Conservation (phyloP, 2,797 vertebrate genomes). For the Lepus townsendii region DNA sequence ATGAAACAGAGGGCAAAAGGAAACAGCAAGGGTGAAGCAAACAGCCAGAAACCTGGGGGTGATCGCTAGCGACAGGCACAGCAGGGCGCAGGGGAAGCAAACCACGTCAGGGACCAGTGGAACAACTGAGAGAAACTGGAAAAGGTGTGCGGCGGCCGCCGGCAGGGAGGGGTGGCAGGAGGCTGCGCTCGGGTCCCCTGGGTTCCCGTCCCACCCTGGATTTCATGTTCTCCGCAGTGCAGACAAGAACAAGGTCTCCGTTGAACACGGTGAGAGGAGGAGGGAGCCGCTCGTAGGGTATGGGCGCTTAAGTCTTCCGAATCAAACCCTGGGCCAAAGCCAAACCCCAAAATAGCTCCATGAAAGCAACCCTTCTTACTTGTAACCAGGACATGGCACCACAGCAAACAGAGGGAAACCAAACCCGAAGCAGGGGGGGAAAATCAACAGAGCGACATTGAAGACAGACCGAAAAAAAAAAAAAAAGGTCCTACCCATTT, state of each 20-base stretch:
- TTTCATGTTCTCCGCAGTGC: conserved; percentile 42
- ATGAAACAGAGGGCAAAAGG: not conserved
- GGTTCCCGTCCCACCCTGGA: not conserved
- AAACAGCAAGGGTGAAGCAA: not conserved
- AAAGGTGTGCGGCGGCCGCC: not conserved
- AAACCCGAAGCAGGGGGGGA: conserved; percentile 36
- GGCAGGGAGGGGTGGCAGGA: not conserved
- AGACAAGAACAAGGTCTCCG: conserved; percentile 63
- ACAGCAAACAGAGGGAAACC: conserved; percentile 74
- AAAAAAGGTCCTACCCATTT: conserved; percentile 43
- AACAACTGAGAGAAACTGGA: not conserved
- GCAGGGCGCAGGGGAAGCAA: not conserved
- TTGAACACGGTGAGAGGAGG: conserved; percentile 19
- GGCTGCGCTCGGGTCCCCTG: not conserved
- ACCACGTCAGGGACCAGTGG: not conserved
- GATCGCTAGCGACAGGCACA: not conserved
- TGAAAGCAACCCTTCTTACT: conserved; percentile 81
- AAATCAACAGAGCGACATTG: conserved; percentile 71
- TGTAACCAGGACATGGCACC: conserved; percentile 78
- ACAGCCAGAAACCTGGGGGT: not conserved
- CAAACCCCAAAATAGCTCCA: conserved; percentile 81
- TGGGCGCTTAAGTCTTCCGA: conserved; percentile 77
- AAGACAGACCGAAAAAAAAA: conserved; percentile 51
- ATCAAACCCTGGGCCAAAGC: conserved; percentile 73
- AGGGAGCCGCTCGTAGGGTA: conserved; percentile 28